These are phyloP conservation scores for Drepana falcataria DNA, from an alignment of 2,888 invertebrate species.

Conservation along the genomic window DNA sequence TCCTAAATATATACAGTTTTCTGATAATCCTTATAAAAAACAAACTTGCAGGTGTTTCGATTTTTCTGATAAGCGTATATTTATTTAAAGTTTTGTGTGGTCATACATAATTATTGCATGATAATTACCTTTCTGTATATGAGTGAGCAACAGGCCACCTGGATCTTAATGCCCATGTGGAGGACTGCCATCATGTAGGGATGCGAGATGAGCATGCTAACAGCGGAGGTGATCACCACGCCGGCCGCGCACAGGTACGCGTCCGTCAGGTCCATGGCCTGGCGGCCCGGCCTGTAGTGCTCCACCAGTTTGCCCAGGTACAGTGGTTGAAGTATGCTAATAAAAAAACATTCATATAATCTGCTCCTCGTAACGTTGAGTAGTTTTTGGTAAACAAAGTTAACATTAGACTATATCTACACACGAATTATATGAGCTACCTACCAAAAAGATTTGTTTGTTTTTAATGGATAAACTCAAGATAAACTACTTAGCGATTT, in stretches of 20 bases:
- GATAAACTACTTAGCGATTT: no score
- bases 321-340: slow-evolving; percentile 81
- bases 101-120: neutral
- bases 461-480: no score
- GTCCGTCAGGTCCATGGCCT: slow-evolving; percentile 54
- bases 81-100: neutral
- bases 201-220: slow-evolving; percentile 89
- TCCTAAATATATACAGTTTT: no score
- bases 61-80: no score
- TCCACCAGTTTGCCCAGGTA: slow-evolving; percentile 81
- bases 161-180: slow-evolving; percentile 89
- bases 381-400: no score
- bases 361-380: no score
- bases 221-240: slow-evolving; percentile 85
- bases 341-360: slow-evolving; percentile 4
- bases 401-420: no score
- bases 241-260: slow-evolving; percentile 88
- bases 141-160: slow-evolving; percentile 89
- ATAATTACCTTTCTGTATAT: slow-evolving; percentile 85
- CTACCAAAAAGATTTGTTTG: no score
- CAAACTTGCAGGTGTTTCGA: no score
- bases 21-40: no score
- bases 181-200: slow-evolving; percentile 91
- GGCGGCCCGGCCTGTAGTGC: slow-evolving; percentile 72
- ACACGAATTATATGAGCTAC: no score